phyloP scores from a whole-genome alignment of 2,888 invertebrate species.

The Platycheirus albimanus region DNA sequence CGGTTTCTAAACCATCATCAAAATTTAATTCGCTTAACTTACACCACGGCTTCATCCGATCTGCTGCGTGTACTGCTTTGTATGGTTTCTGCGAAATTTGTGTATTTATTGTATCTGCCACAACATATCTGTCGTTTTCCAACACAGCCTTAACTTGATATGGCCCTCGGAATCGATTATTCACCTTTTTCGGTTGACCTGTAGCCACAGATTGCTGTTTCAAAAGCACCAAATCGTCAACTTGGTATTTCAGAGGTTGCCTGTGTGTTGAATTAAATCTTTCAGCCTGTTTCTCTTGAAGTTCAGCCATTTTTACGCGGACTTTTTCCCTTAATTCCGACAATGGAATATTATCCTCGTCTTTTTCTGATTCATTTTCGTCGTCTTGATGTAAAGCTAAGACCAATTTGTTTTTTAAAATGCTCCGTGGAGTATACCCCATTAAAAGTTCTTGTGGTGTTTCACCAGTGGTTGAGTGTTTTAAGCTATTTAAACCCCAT shows the following conservation, averaged over 20 bases:
- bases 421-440: background rate
- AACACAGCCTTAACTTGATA: background rate
- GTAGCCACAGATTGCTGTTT: background rate
- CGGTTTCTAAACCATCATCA: background rate
- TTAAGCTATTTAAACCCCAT: background rate
- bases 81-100: background rate
- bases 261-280: background rate
- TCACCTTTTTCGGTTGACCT: background rate
- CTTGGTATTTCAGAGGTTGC: background rate
- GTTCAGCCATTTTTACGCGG: background rate
- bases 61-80: no score
- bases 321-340: background rate
- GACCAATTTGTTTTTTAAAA: background rate
- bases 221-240: background rate
- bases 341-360: background rate
- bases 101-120: background rate
- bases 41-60: background rate
- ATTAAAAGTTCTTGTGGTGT: background rate
- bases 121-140: background rate
- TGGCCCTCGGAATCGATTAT: background rate
- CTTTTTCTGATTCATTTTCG: background rate
- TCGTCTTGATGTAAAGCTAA: background rate
- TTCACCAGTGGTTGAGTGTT: background rate
- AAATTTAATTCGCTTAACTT: background rate
- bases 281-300: background rate